These are phyloP conservation scores for Himalopsyche japonica DNA, from an alignment of 2,888 invertebrate genomes.

Conservation along the genomic window DNA sequence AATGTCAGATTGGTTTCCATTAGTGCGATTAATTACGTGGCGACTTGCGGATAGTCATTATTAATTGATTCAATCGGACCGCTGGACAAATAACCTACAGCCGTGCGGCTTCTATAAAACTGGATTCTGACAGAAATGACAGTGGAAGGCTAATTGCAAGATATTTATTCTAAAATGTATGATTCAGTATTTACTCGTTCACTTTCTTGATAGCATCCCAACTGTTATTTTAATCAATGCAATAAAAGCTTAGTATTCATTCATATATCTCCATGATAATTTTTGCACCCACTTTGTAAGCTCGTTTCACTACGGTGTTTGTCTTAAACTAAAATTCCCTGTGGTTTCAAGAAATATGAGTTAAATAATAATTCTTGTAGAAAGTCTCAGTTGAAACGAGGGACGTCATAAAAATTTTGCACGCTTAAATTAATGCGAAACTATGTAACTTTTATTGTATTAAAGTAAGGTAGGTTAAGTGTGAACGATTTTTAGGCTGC, in stretches of 20 bases:
- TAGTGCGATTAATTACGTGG: background rate
- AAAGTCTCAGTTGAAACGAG: background rate
- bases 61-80: background rate
- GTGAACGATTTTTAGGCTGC: too few relatives aligned
- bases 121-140: background rate
- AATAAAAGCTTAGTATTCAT: background rate
- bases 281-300: background rate
- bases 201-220: background rate
- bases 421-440: background rate
- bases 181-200: background rate
- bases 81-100: background rate
- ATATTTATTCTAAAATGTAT: background rate
- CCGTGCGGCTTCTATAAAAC: background rate
- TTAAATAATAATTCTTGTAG: background rate
- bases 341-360: background rate
- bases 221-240: background rate
- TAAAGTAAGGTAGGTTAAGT: too few relatives aligned
- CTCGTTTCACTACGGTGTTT: background rate
- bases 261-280: background rate
- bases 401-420: background rate
- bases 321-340: background rate
- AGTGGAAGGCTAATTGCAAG: background rate
- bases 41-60: background rate
- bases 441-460: background rate
- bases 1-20: background rate